A percentile compares a stretch with the other conserved stretches of the same genome.
Evolutionary conservation across 2,797 vertebrate genomes (phyloP).

Genomic region (Pangasius larnaudii): DNA sequence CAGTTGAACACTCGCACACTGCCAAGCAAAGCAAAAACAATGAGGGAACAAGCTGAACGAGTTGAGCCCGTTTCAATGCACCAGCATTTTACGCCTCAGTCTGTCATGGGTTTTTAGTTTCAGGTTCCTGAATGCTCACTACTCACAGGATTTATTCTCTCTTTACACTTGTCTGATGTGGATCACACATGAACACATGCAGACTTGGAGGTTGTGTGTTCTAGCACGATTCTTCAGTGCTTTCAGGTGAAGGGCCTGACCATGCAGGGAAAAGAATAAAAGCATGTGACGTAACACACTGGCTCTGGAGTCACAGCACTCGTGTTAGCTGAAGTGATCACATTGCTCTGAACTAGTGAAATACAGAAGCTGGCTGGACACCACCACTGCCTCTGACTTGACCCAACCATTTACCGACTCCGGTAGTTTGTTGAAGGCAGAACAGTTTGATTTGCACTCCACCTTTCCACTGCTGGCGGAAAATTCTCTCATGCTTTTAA

Average conservation of each 20-base stretch:
- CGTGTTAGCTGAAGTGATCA: neutral
- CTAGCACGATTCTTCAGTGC: neutral
- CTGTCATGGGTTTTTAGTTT: neutral
- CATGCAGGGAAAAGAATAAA: neutral
- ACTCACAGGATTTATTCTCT: neutral
- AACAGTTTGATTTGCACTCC: neutral
- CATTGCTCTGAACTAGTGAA: neutral
- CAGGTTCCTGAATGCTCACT: neutral
- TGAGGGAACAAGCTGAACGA: constrained; percentile 68
- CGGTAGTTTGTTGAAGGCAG: neutral
- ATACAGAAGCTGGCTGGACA: no score
- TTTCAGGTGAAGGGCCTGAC: neutral
- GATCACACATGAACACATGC: neutral
- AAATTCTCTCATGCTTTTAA: neutral
- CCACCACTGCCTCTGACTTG: neutral
- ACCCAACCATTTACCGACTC: neutral
- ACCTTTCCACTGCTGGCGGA: neutral
- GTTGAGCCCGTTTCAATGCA: constrained; percentile 65
- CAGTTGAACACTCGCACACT: constrained; percentile 40
- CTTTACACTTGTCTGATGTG: neutral
- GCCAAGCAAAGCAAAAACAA: constrained; percentile 59
- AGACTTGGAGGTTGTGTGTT: neutral
- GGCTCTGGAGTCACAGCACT: neutral
- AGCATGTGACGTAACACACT: neutral
- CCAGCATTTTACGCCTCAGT: neutral